Evolutionary conservation across 2,113 vertebrate species (phyloP).

Genomic region (Dendrocopos noguchii): DNA sequence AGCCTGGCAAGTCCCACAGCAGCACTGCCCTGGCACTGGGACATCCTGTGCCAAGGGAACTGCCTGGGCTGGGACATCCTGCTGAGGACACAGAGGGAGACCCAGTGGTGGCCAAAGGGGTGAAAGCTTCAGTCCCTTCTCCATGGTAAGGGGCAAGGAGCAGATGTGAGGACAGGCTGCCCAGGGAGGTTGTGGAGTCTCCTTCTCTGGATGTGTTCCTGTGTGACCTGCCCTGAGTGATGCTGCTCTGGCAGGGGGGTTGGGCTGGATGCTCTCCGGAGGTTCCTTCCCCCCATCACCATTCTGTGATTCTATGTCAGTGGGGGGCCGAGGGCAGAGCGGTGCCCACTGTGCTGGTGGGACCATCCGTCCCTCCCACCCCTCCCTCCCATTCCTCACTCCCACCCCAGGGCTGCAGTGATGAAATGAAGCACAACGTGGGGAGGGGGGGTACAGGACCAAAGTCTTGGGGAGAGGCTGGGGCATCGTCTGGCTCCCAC

Average conservation of each 20-base stretch:
- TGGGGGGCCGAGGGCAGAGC: not conserved
- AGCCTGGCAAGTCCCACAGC: not conserved
- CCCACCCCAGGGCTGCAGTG: not conserved
- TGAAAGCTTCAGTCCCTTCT: not conserved
- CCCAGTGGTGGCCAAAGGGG: not conserved
- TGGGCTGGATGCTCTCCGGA: too few species aligned
- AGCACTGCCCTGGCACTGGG: not conserved
- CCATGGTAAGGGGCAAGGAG: not conserved
- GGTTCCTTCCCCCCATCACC: too few species aligned
- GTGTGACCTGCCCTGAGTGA: too few species aligned
- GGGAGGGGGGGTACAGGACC: not conserved
- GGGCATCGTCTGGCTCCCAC: constrained; percentile 75
- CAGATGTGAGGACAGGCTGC: not conserved
- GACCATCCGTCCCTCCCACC: not conserved
- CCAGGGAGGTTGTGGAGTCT: too few species aligned
- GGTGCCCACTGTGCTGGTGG: accelerated
- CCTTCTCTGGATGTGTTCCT: too few species aligned
- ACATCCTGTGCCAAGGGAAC: not conserved
- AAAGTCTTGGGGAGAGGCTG: not conserved
- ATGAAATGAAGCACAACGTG: not conserved
- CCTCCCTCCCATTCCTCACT: too few species aligned
- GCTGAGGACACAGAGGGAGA: accelerated
- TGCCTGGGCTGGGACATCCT: not conserved
- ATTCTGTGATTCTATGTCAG: too few species aligned
- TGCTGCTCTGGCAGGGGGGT: too few species aligned